Conservation (phyloP, 1,140 invertebrate species). For the Nasonia vitripennis region DNA sequence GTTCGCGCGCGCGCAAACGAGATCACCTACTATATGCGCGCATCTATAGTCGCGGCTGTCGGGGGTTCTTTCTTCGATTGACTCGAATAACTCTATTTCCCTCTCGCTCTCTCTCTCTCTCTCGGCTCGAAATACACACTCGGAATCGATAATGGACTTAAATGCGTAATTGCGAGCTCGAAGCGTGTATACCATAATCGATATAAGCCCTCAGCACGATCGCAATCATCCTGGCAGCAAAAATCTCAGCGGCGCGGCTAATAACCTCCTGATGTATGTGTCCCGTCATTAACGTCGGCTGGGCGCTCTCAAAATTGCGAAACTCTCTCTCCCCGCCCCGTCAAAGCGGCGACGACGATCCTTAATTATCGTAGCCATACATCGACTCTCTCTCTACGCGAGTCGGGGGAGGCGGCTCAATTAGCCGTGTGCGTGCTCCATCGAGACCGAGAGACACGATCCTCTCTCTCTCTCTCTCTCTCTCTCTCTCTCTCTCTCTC, state of each 20-base stretch:
- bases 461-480: background rate
- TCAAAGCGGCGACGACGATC: background rate
- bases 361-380: constrained; percentile 18
- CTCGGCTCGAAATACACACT: background rate
- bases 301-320: background rate
- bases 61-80: background rate
- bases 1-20: constrained; percentile 34
- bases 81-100: background rate
- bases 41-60: background rate
- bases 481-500: background rate
- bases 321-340: background rate
- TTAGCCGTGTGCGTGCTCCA: constrained; percentile 44
- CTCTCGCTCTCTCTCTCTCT: too few relatives aligned
- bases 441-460: constrained; percentile 35
- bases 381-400: too few relatives aligned
- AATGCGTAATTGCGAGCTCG: too few relatives aligned
- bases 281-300: background rate
- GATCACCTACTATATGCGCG: constrained; percentile 18
- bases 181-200: background rate
- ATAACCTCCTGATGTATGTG: background rate
- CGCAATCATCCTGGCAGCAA: background rate
- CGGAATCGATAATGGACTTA: too few relatives aligned
- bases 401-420: constrained; percentile 27
- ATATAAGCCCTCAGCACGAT: background rate
- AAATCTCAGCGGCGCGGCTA: background rate